Conservation (phyloP, 92 coral and sea anemone genomes). For the Palythoa heliodiscus region DNA sequence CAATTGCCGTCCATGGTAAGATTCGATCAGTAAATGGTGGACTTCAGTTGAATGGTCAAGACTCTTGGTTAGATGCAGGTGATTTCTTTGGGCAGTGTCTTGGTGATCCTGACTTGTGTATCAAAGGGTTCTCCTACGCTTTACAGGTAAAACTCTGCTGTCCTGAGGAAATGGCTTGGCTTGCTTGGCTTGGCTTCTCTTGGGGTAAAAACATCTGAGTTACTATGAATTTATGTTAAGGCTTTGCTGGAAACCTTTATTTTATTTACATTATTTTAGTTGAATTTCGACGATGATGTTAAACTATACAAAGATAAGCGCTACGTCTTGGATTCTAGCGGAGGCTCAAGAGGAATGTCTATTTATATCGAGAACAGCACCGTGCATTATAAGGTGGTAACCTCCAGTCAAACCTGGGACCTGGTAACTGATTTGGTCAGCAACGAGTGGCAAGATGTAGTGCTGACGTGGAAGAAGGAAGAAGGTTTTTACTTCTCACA, state of each 20-base stretch:
- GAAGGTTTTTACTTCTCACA: constrained; percentile 48
- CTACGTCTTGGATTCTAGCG: constrained; percentile 88
- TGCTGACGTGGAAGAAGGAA: constrained; percentile 94
- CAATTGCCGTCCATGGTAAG: constrained; percentile 87
- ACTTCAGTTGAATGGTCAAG: constrained; percentile 89
- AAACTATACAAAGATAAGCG: constrained; percentile 87
- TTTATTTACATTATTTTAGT: constrained; percentile 50
- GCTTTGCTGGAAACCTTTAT: not conserved
- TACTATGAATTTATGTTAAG: not conserved
- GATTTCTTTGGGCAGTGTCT: constrained; percentile 98
- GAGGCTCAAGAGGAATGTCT: constrained; percentile 89
- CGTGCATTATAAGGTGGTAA: constrained; percentile 82
- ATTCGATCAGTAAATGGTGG: constrained; percentile 89
- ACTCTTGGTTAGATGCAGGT: constrained; percentile 99
- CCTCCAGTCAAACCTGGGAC: constrained; percentile 93
- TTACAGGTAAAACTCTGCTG: constrained; percentile 70
- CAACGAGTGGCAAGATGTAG: constrained; percentile 98
- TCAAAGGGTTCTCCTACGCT: constrained; percentile 94
- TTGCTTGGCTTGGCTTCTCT: not conserved
- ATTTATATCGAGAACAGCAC: constrained; percentile 80
- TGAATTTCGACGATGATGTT: constrained; percentile 90
- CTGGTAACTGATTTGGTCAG: constrained; percentile 90
- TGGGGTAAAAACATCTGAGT: not conserved
- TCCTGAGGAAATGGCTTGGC: not conserved
- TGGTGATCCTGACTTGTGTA: constrained; percentile 98